Evolutionary conservation across 2,113 vertebrate species (phyloP).

Genomic region (Cochlearius cochlearius): DNA sequence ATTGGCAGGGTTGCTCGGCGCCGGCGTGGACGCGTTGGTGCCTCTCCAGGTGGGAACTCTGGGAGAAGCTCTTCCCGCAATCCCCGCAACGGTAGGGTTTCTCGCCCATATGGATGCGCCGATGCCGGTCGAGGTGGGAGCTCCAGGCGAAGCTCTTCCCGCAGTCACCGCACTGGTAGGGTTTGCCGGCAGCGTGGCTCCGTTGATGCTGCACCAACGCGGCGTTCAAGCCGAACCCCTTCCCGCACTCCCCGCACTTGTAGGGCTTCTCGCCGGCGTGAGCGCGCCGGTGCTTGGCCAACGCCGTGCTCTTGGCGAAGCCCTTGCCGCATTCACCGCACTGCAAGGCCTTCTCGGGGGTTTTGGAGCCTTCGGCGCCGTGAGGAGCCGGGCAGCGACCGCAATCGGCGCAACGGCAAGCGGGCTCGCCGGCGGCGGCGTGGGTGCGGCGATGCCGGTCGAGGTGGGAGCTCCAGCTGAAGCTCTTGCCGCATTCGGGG

Average conservation of each 20-base stretch:
- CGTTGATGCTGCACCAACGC: not conserved
- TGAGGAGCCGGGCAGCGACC: not conserved
- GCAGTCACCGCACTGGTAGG: not conserved
- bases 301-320: not conserved
- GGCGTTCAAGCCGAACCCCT: not conserved
- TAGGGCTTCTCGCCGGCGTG: not conserved
- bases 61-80: constrained; percentile 15
- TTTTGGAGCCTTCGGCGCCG: not conserved
- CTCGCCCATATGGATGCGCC: not conserved
- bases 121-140: constrained; percentile 32
- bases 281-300: not conserved
- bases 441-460: constrained; percentile 86
- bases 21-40: not conserved
- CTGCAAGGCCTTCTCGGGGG: not conserved
- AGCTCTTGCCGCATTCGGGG: constrained; percentile 83
- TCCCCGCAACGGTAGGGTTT: not conserved
- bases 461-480: constrained; percentile 85
- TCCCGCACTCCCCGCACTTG: not conserved
- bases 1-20: not conserved
- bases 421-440: constrained; percentile 50
- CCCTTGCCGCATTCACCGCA: not conserved
- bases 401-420: constrained; percentile 71
- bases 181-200: not conserved
- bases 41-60: constrained; percentile 10
- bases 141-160: constrained; percentile 7